phyloP scores from a whole-genome alignment of 2,888 invertebrate genomes.

The Phalera bucephala region DNA sequence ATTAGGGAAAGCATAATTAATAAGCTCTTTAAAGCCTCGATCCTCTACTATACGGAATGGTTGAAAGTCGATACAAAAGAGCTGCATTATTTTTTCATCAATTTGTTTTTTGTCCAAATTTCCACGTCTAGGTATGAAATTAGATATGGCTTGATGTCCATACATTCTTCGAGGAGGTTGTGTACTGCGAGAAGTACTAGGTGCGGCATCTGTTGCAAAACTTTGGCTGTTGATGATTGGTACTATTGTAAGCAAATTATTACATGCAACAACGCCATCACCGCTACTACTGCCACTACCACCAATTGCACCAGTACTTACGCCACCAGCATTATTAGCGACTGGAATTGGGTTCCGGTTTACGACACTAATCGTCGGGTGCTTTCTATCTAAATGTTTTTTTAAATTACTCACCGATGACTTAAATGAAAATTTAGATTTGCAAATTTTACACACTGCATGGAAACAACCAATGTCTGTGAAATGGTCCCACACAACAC shows the following conservation, averaged over 20 bases:
- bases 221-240: not conserved
- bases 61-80: constrained; percentile 2
- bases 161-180: constrained; percentile 1
- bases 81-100: not conserved
- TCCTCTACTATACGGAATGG: constrained; percentile 3
- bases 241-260: not conserved
- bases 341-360: too few species aligned
- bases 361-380: not conserved
- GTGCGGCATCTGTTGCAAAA: not conserved
- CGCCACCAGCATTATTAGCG: too few species aligned
- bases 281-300: not conserved
- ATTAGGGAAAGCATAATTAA: not conserved
- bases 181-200: not conserved
- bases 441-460: not conserved
- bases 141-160: not conserved
- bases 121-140: not conserved
- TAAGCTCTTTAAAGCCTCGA: not conserved
- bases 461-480: not conserved
- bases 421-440: not conserved
- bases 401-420: constrained; percentile 1
- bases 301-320: not conserved
- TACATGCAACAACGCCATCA: not conserved
- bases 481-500: not conserved
- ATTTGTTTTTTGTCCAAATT: not conserved
- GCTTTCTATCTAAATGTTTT: constrained; percentile 4